phyloP scores from a whole-genome alignment of 2,113 vertebrate genomes.

The Passer domesticus region DNA sequence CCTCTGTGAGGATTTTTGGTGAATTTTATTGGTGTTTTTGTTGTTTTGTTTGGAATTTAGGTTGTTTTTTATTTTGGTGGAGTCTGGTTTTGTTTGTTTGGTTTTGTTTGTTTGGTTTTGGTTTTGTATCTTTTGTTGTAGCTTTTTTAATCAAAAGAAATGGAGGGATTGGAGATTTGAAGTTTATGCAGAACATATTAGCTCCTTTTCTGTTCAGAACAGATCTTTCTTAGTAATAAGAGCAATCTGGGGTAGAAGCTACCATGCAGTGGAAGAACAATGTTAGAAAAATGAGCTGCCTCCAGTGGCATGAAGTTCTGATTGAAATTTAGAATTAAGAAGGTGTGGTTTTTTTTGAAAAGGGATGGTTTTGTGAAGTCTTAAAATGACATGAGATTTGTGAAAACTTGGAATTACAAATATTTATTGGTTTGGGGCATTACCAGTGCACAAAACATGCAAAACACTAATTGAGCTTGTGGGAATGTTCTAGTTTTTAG shows the following conservation, averaged over 20 bases:
- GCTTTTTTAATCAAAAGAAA: neutral
- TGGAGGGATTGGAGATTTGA: neutral
- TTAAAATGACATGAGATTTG: neutral
- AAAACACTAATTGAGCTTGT: neutral
- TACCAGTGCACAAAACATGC: neutral
- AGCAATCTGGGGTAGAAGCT: neutral
- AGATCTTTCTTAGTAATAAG: neutral
- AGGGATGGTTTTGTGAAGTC: neutral
- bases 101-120: neutral
- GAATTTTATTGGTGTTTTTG: neutral
- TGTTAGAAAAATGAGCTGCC: neutral
- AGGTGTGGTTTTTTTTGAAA: neutral
- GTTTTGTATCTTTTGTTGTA: neutral
- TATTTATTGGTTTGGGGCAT: neutral
- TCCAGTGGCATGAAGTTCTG: neutral
- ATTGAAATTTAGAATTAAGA: neutral
- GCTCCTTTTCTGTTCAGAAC: neutral
- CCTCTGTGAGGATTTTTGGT: neutral
- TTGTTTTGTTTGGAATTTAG: neutral
- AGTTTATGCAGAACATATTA: neutral
- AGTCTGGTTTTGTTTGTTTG: neutral
- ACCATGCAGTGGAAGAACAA: neutral
- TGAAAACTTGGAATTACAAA: neutral
- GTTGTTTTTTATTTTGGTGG: too few species aligned
- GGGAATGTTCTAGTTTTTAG: neutral